Evolutionary conservation across 2,797 vertebrate species (phyloP).

Genomic region (Gymnothorax javanicus): DNA sequence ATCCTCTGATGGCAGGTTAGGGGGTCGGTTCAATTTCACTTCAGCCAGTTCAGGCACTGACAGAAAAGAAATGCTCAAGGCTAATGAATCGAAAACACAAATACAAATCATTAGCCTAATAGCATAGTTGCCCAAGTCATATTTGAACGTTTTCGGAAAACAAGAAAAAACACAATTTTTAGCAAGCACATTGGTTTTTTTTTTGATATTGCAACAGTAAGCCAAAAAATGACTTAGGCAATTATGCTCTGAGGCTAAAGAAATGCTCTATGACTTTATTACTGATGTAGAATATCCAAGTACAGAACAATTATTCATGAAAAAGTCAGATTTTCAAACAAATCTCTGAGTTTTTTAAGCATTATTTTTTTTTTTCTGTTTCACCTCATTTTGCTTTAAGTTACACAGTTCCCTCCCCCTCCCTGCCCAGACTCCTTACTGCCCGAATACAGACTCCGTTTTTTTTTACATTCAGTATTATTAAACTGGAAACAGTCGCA

Average conservation of each 20-base stretch:
- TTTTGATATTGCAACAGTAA: too few species aligned
- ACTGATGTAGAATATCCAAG: conserved; percentile 50
- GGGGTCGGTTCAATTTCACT: neutral
- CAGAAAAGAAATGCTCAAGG: neutral
- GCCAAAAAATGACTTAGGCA: too few species aligned
- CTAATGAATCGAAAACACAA: neutral
- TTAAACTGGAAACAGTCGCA: conserved; percentile 27
- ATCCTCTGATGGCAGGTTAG: neutral
- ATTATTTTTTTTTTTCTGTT: conserved; percentile 39
- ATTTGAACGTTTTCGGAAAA: too few species aligned
- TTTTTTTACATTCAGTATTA: conserved; percentile 27
- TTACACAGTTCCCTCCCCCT: neutral
- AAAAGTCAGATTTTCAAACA: conserved; percentile 57
- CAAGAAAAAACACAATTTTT: too few species aligned
- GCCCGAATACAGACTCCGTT: neutral
- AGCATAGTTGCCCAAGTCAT: too few species aligned
- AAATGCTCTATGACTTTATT: conserved; percentile 67
- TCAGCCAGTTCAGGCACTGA: neutral
- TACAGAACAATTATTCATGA: conserved; percentile 55
- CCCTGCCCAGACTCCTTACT: neutral
- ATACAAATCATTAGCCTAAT: too few species aligned
- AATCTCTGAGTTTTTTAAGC: conserved; percentile 41
- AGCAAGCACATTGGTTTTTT: too few species aligned
- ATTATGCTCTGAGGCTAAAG: too few species aligned
- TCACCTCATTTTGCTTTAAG: conserved; percentile 29